Conservation (phyloP, 2,888 invertebrate genomes). For the Drosophila gaucha region DNA sequence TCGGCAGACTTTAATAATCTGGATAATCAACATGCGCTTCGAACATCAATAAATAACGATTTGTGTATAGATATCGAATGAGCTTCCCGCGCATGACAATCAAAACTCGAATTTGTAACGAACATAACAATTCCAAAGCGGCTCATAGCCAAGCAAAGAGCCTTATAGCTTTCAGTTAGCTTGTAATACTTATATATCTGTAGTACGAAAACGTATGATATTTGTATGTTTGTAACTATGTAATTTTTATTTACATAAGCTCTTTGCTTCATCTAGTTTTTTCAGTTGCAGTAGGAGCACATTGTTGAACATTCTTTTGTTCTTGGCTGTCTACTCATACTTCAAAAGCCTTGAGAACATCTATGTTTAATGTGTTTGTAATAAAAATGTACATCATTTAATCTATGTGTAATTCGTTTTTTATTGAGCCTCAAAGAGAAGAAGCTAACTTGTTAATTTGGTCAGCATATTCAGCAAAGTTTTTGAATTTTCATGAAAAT, state of each 20-base stretch:
- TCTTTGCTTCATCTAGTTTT: constrained; percentile 10
- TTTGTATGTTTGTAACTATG: constrained; percentile 57
- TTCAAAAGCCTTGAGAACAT: constrained; percentile 17
- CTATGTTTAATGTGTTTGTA: constrained; percentile 17
- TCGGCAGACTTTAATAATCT: constrained; percentile 74
- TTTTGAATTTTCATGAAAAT: no score
- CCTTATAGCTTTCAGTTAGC: constrained; percentile 69
- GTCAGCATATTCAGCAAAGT: not conserved
- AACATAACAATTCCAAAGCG: constrained; percentile 72
- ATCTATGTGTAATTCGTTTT: not conserved
- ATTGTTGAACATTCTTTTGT: constrained; percentile 21
- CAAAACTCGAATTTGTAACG: constrained; percentile 52
- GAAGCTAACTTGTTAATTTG: not conserved
- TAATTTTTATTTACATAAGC: constrained; percentile 37
- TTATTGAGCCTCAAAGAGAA: not conserved
- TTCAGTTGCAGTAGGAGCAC: constrained; percentile 11
- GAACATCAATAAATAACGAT: constrained; percentile 35
- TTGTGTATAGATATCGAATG: constrained; percentile 72
- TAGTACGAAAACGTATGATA: constrained; percentile 61
- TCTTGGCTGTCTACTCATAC: constrained; percentile 9
- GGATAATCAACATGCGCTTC: constrained; percentile 69
- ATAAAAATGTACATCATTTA: constrained; percentile 11
- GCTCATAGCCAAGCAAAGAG: constrained; percentile 72
- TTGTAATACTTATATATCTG: constrained; percentile 45
- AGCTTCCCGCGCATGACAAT: constrained; percentile 28